Evolutionary conservation across 1,140 invertebrate species (phyloP).

Genomic region (Panonychus citri): DNA sequence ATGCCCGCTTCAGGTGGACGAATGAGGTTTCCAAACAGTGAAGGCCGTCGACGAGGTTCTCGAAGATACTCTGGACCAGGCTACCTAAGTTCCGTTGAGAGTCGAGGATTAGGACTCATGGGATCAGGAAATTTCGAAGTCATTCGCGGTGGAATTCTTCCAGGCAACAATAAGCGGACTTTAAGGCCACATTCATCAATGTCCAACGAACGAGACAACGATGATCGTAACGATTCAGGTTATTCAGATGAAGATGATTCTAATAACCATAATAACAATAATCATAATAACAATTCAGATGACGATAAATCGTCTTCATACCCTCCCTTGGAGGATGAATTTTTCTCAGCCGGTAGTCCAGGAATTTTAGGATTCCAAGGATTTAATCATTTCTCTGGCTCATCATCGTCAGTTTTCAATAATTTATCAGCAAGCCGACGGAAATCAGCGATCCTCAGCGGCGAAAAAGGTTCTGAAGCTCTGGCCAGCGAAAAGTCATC

Average conservation of each 20-base stretch:
- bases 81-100: neutral
- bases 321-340: slow-evolving; percentile 4
- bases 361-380: slow-evolving; percentile 10
- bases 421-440: slow-evolving; percentile 4
- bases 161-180: neutral
- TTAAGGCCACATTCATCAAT: neutral
- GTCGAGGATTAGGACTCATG: neutral
- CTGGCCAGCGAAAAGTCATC: too few species aligned
- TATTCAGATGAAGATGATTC: neutral
- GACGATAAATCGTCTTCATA: neutral
- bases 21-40: neutral
- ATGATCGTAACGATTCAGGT: neutral
- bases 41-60: neutral
- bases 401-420: slow-evolving; percentile 3
- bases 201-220: neutral
- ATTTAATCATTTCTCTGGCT: slow-evolving; percentile 6
- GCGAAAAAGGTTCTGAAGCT: neutral
- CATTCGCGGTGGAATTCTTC: slow-evolving; percentile 8
- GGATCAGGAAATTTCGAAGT: slow-evolving; percentile 10
- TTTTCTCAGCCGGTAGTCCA: slow-evolving; percentile 4
- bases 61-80: neutral
- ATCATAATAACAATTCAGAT: neutral
- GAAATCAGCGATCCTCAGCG: neutral
- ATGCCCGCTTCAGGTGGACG: neutral
- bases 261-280: slow-evolving; percentile 1